Evolutionary conservation across 2,113 vertebrate genomes (phyloP).

Genomic region (Cygnus buccinator): DNA sequence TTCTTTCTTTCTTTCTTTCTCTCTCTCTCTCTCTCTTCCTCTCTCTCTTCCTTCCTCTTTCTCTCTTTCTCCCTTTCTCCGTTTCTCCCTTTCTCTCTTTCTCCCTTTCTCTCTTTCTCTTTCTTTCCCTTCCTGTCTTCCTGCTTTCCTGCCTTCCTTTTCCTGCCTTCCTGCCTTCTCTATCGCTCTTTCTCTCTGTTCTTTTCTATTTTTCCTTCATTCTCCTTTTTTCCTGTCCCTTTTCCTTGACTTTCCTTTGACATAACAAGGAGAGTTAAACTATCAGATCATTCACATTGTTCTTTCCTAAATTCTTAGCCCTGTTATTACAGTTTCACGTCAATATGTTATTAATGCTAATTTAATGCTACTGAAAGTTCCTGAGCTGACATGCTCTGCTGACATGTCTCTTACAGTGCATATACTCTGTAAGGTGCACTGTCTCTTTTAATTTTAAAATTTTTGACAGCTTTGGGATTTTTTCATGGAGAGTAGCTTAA

Average conservation of each 20-base stretch:
- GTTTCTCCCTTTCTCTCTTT: rapidly evolving
- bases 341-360: not conserved
- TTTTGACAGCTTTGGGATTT: not conserved
- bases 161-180: not conserved
- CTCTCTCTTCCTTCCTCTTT: rapidly evolving
- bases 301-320: not conserved
- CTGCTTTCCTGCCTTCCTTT: no score
- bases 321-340: not conserved
- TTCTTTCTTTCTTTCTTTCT: no score
- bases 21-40: rapidly evolving
- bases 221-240: not conserved
- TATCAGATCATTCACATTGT: not conserved
- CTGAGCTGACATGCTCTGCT: not conserved
- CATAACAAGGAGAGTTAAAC: not conserved
- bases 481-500: not conserved
- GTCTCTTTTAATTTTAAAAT: not conserved
- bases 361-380: not conserved
- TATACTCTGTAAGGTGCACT: not conserved
- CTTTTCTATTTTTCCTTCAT: not conserved
- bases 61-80: rapidly evolving
- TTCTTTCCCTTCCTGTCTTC: no score
- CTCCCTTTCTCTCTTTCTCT: rapidly evolving
- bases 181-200: not conserved
- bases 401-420: not conserved
- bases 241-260: not conserved